phyloP scores from a whole-genome alignment of 53 echinoderm and acorn worm genomes.

The Holothuria leucospilota region DNA sequence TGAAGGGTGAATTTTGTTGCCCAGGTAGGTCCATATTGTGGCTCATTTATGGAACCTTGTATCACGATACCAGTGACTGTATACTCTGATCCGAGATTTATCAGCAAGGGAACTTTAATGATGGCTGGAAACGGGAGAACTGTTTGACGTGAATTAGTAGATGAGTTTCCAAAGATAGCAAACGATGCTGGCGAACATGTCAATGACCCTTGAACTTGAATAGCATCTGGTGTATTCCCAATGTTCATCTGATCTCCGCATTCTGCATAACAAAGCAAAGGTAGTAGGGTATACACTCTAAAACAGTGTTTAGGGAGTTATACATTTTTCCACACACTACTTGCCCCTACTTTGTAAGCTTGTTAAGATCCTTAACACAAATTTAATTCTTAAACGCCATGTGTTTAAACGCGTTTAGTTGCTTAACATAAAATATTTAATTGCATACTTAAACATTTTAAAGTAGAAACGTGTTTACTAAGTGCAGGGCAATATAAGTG shows the following conservation, averaged over 20 bases:
- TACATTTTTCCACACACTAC: no score
- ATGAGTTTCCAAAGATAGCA: neutral
- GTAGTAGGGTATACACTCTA: no score
- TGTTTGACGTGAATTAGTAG: neutral
- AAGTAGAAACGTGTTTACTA: no score
- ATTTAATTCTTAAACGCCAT: no score
- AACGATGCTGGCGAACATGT: constrained; percentile 6
- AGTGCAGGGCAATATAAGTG: no score
- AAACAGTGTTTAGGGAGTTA: no score
- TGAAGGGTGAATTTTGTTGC: constrained; percentile 5
- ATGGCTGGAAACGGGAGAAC: neutral
- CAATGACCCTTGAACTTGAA: constrained; percentile 5
- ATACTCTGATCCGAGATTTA: neutral
- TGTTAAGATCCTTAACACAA: no score
- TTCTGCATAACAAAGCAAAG: neutral
- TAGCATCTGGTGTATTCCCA: neutral
- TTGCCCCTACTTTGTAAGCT: no score
- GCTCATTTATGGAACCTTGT: constrained; percentile 24
- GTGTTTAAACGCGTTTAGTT: no score
- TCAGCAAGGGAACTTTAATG: neutral
- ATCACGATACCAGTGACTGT: neutral
- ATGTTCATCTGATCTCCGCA: neutral
- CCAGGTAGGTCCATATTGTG: constrained; percentile 25
- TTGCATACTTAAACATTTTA: no score
- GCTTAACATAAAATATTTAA: no score